A percentile compares a stretch with the other conserved stretches of the same genome.
phyloP scores from a whole-genome alignment of 2,113 vertebrate species.

The Heterotis niloticus region DNA sequence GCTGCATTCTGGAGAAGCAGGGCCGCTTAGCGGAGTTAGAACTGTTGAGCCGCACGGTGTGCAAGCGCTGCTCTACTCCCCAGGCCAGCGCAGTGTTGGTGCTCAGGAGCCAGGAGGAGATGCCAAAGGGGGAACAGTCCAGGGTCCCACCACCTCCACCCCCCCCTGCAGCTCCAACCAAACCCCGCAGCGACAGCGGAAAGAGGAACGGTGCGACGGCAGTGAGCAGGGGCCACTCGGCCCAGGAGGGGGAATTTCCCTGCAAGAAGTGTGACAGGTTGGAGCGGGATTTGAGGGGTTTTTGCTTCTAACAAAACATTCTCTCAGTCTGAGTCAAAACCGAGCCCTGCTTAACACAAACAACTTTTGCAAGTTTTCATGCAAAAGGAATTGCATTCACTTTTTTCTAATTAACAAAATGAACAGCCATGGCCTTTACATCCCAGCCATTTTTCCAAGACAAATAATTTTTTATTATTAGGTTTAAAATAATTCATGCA shows the following conservation, averaged over 20 bases:
- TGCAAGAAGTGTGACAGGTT: slow-evolving; percentile 99
- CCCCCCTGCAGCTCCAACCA: slow-evolving; percentile 40
- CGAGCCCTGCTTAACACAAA: neutral
- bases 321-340: neutral
- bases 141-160: slow-evolving; percentile 23
- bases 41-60: too few species aligned
- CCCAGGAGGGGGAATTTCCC: slow-evolving; percentile 88
- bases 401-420: too few species aligned
- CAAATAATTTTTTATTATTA: neutral
- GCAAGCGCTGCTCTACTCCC: slow-evolving; percentile 1
- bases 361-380: neutral
- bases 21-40: too few species aligned
- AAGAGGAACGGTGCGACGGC: slow-evolving; percentile 57
- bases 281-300: slow-evolving; percentile 11
- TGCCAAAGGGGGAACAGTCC: slow-evolving; percentile 55
- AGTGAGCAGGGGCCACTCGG: slow-evolving; percentile 64
- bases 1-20: too few species aligned
- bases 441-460: neutral
- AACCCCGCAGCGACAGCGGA: slow-evolving; percentile 59
- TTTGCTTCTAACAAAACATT: neutral
- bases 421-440: too few species aligned
- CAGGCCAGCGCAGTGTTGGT: slow-evolving; percentile 67
- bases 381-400: neutral
- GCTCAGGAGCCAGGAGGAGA: slow-evolving; percentile 69
- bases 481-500: neutral